Conservation (phyloP, 2,888 invertebrate species). For the Dryocosmus kuriphilus region DNA sequence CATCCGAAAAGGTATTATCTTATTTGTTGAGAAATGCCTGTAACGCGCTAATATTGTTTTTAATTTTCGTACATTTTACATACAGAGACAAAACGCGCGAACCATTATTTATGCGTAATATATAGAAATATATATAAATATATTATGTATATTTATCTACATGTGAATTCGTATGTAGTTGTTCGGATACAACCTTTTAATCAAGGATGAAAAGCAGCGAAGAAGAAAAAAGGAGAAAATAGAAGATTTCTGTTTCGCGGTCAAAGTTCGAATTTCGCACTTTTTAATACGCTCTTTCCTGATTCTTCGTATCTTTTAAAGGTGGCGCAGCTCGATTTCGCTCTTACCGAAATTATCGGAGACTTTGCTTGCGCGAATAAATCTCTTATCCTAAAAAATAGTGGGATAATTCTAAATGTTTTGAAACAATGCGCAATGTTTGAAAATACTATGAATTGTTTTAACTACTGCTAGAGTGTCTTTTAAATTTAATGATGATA, state of each 20-base stretch:
- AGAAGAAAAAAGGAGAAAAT: slow-evolving; percentile 33
- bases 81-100: slow-evolving; percentile 70
- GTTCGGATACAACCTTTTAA: slow-evolving; percentile 73
- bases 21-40: slow-evolving; percentile 63
- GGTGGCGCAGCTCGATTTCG: background rate
- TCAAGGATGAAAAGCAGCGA: slow-evolving; percentile 50
- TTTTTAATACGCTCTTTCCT: background rate
- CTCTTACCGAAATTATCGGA: background rate
- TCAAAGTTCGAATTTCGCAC: slow-evolving; percentile 18
- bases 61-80: slow-evolving; percentile 70
- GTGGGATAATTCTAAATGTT: background rate
- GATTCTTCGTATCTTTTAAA: background rate
- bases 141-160: slow-evolving; percentile 69
- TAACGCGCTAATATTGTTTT: slow-evolving; percentile 66
- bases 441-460: background rate
- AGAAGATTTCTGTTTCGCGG: slow-evolving; percentile 56
- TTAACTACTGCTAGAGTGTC: background rate
- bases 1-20: slow-evolving; percentile 66
- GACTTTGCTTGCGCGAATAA: background rate
- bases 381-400: background rate
- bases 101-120: slow-evolving; percentile 73
- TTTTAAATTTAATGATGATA: background rate
- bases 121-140: slow-evolving; percentile 63
- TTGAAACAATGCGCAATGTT: slow-evolving; percentile 2
- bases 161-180: slow-evolving; percentile 69